A percentile compares a stretch with the other conserved stretches of the same genome.
phyloP scores from a whole-genome alignment of 2,888 invertebrate genomes.

The Nephrotoma guestfalica region DNA sequence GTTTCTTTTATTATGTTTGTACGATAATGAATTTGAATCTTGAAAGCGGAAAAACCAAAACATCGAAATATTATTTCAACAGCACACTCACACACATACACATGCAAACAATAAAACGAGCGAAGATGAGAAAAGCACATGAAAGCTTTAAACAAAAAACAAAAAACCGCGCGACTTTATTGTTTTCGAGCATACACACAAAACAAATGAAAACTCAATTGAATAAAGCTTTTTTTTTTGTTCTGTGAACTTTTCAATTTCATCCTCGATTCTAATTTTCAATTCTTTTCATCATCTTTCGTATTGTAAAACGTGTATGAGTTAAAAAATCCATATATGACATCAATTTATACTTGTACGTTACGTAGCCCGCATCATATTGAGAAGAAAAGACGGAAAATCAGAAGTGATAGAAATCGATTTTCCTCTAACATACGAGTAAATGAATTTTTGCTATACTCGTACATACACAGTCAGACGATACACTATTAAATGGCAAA shows the following conservation, averaged over 20 bases:
- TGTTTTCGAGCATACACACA: neutral
- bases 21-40: neutral
- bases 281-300: neutral
- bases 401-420: neutral
- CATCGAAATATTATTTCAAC: neutral
- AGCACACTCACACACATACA: neutral
- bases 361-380: neutral
- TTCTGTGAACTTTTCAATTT: neutral
- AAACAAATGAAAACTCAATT: neutral
- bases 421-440: neutral
- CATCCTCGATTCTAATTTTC: neutral
- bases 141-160: neutral
- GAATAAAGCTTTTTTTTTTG: neutral
- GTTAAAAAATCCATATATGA: neutral
- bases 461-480: neutral
- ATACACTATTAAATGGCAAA: neutral
- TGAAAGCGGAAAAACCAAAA: neutral
- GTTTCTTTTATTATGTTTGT: neutral
- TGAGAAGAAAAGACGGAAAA: neutral
- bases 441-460: neutral
- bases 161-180: neutral
- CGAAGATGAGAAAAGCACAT: neutral
- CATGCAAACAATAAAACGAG: neutral
- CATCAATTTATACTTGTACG: neutral
- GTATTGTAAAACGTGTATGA: neutral